Evolutionary conservation across 2,113 vertebrate species (phyloP), one percentile per base, ranked within the genome.

Genomic region (Cyanoderma ruficeps): DNA sequence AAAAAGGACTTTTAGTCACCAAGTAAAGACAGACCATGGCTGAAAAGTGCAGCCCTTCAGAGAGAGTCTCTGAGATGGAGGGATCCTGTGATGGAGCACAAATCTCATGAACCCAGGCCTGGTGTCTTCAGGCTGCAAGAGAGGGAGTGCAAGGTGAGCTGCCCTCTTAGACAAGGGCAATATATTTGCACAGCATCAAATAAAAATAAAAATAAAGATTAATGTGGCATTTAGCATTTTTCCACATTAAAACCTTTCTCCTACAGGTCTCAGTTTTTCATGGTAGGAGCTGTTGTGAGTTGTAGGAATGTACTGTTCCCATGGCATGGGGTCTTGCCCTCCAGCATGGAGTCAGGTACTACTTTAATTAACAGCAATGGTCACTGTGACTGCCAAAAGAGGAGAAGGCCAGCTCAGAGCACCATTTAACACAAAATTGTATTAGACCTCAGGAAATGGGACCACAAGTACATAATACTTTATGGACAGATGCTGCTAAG

Each of bases 391-490:
- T 87, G 71, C 64, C 15, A 21, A 68, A 87, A 71, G 39, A 13
- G 75, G n/a, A 72, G 42, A 33, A 69, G 76, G 55, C 33, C 76
- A 88, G 55, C 59, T 77, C 70, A 86, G 47, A 85, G 47, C 20
- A 88, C 27, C 68, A 55, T 86, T 90, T 39, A 81, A 78, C 76
- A 96, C 53, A 86, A 94, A 90, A 94, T 83, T 71, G 65, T 77
- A 93, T 77, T 74, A 90, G 33, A 70, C 55, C 56, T 81, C 76
- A 92, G 85, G 79, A 96, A 97, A 90, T 78, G 72, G 20, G 85
- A 68, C 83, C 72, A 76, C 60, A 87, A 92, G 75, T 83, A 77
- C 68, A 67, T 90, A 85, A 88, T 88, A 90, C 60, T 95, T 96
- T 78, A 93, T 3, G 15, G 87, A 83, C 71, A 93, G 80, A 83